Evolutionary conservation across 1,140 invertebrate species (phyloP).

Genomic region (Hyles vespertilio): DNA sequence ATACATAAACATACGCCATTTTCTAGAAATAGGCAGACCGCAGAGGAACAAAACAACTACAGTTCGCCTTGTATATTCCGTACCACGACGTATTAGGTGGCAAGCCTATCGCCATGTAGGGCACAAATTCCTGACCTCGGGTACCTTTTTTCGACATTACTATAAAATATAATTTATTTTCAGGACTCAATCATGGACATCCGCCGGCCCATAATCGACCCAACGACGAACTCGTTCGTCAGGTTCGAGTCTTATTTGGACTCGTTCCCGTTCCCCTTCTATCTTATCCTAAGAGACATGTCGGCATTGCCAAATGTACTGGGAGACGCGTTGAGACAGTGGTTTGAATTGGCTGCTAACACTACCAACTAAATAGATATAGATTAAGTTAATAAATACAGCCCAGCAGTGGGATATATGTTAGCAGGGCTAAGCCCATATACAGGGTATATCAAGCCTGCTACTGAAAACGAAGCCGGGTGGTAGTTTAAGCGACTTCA

Average conservation of each 20-base stretch:
- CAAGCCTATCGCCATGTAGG: too few relatives aligned
- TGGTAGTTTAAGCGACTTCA: too few relatives aligned
- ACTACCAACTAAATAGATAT: conserved; percentile 41
- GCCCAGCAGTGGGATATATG: too few relatives aligned
- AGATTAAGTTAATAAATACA: background rate
- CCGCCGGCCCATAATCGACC: conserved; percentile 83
- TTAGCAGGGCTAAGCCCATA: too few relatives aligned
- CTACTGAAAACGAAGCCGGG: too few relatives aligned
- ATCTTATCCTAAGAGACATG: conserved; percentile 94
- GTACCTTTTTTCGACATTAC: background rate
- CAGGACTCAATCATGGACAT: conserved; percentile 96
- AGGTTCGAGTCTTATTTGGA: conserved; percentile 87
- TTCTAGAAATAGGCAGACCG: too few relatives aligned
- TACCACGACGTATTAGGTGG: too few relatives aligned
- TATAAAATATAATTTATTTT: conserved; percentile 42
- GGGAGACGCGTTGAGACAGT: conserved; percentile 97
- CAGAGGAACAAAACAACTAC: too few relatives aligned
- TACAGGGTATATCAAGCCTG: too few relatives aligned
- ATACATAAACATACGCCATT: too few relatives aligned
- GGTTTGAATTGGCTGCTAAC: conserved; percentile 96
- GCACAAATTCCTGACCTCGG: too few relatives aligned
- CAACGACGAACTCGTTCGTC: conserved; percentile 76
- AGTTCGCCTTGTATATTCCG: too few relatives aligned
- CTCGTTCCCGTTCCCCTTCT: conserved; percentile 98
- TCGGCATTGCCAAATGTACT: conserved; percentile 90